Evolutionary conservation across 2,797 vertebrate species (phyloP).

Genomic region (Sebastes taczanowskii): DNA sequence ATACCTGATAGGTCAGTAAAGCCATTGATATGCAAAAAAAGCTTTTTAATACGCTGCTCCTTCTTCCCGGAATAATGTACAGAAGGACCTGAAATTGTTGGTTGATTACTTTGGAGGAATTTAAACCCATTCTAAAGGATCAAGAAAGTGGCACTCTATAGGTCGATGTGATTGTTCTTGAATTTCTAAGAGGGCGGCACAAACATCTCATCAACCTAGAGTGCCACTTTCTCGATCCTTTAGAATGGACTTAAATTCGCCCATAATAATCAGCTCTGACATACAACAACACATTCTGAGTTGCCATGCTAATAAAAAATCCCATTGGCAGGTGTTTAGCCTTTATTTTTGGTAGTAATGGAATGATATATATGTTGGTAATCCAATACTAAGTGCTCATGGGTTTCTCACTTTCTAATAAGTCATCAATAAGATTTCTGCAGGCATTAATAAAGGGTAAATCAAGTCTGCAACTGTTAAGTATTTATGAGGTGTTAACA

Average conservation of each 20-base stretch:
- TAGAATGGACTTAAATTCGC: no score
- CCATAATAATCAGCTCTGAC: no score
- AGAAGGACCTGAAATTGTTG: no score
- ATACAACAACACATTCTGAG: not conserved
- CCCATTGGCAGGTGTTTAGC: not conserved
- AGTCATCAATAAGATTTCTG: not conserved
- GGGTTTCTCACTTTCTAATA: not conserved
- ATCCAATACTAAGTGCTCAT: not conserved
- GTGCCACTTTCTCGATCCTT: no score
- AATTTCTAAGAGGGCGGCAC: no score
- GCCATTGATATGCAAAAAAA: not conserved
- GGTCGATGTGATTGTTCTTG: no score
- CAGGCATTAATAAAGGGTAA: not conserved
- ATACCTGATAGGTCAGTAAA: not conserved
- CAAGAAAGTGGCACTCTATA: no score
- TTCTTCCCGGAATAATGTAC: no score
- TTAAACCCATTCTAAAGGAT: no score
- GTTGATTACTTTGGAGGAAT: no score
- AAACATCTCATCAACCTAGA: no score
- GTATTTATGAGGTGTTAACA: not conserved
- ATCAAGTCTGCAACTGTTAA: not conserved
- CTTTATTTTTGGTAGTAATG: not conserved
- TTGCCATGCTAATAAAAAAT: not conserved
- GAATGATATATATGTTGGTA: not conserved
- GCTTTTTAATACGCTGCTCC: no score